Evolutionary conservation across 1,140 invertebrate species (phyloP), one percentile per base, ranked within the genome.

Genomic region (Drosophila ohnishii): DNA sequence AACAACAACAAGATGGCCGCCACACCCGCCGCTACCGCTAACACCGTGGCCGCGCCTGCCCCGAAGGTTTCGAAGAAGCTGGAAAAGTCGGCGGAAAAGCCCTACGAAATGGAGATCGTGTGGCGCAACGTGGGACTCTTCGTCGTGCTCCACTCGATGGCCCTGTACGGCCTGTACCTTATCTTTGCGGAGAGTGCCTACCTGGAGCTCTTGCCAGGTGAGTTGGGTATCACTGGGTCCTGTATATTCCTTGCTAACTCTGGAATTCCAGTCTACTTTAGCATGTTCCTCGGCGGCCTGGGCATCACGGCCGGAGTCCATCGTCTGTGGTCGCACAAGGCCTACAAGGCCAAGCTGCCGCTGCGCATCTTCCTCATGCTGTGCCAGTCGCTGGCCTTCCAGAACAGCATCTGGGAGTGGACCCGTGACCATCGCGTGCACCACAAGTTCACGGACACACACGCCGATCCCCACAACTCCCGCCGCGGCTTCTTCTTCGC

Each of bases 291-390:
- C 14, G 88, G 90, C 22, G 95, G 94, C 6, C 73, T 95, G 14
- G 95, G 95, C 44, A 93, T 98, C 45, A 98, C 97, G 9, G 96
- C 95, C 8, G 97, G 97, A 35, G 95, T 95, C 16, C 97, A 98
- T 92, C 93, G 97, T 50, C 93, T 97, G 28, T 98, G 96, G 96
- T 93, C 96, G 11, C 97, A 98, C 89, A 93, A 94, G 75, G 93
- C 96, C 32, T 98, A 97, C 92, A 96, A 96, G 77, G 97, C 97
- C 3, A 95, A 94, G 83, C 90, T 94, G 60, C 96, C 95, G 0
- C 91, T 97, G 39, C 93, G 95, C 78, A 91, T 94, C 69, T 88
- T 94, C 56, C 79, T 94, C 0, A 91, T 93, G 83, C 60, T 93
- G 60, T 91, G 92, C 61, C 92, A 93, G 78, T 93, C 92, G 39